Percentiles rank a stretch among this genome's conserved stretches.
phyloP scores from a whole-genome alignment of 2,797 vertebrate genomes.

The Pseudotriccus pelzelni region DNA sequence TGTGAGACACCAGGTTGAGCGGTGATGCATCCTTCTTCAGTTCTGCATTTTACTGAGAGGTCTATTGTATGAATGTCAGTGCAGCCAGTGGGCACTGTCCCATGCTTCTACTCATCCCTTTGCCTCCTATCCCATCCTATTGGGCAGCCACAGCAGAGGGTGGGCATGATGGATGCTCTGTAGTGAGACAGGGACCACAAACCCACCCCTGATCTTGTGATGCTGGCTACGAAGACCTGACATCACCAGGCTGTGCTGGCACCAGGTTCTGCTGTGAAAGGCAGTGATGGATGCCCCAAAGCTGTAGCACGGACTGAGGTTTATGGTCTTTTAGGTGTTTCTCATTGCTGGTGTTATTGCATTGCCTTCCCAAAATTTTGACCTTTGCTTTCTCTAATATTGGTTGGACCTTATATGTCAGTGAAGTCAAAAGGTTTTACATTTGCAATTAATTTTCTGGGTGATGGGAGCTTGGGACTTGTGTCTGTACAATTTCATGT shows the following conservation, averaged over 20 bases:
- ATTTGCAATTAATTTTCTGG: background rate
- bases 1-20: rapidly evolving
- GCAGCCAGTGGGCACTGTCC: background rate
- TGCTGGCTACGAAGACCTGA: background rate
- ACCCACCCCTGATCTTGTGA: background rate
- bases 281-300: background rate
- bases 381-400: background rate
- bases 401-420: background rate
- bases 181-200: background rate
- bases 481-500: rapidly evolving
- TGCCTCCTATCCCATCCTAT: background rate
- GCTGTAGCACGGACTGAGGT: background rate
- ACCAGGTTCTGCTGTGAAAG: background rate
- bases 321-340: background rate
- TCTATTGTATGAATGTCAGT: background rate
- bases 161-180: background rate
- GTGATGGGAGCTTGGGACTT: background rate
- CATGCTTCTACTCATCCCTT: background rate
- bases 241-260: background rate
- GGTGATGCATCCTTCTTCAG: background rate
- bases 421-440: background rate
- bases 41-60: background rate
- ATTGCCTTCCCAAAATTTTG: background rate
- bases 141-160: background rate
- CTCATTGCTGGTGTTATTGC: background rate